Evolutionary conservation across 2,888 invertebrate species (phyloP), one percentile per base, ranked within the genome.

Genomic region (Agriotes lineatus): DNA sequence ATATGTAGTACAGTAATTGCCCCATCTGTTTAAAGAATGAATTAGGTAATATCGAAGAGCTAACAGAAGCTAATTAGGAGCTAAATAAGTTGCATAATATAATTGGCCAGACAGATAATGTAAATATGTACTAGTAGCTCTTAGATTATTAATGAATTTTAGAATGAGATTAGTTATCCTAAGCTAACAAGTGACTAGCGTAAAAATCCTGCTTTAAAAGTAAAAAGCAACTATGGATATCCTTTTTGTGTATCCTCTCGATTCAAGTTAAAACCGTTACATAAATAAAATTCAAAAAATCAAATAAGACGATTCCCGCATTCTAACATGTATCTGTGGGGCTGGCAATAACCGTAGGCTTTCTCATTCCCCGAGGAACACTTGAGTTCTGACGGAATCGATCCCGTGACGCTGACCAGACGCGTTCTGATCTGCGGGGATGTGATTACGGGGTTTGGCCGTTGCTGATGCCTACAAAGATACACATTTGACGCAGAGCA

Each of bases 401-500:
- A 68, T 68, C 63, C 62, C 58, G 33, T 39, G 62, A 57, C 48
- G 57, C 63, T 68, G 68, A 58, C 63, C 68, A 63, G 63, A 63
- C 57, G 62, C 50, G 57, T 12, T 68, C 39, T 50, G 63, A 68
- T 68, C 68, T 63, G 62, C 19, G 30, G 52, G 56, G 68, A 63
- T 58, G 68, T 39, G 68, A 68, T 63, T 63, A 68, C 25, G 54
- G 50, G 35, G 35, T 25, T 50, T 56, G 39, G 35, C 12, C 56
- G 22, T 45, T 56, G 61, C 45, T 37, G 61, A 65, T 52, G 63
- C 44, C 30, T 25, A 58, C 48, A 65, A 58, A 60, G 67, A 67
- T 62, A 56, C 59, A 52, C 50, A 59, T 60, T 60, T 48, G 44
- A 52, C 50, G 56, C 37, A 39, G 56, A 52, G 33, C 52, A 12